Evolutionary conservation across 1,140 invertebrate species (phyloP).

Genomic region (Cotesia typhae): DNA sequence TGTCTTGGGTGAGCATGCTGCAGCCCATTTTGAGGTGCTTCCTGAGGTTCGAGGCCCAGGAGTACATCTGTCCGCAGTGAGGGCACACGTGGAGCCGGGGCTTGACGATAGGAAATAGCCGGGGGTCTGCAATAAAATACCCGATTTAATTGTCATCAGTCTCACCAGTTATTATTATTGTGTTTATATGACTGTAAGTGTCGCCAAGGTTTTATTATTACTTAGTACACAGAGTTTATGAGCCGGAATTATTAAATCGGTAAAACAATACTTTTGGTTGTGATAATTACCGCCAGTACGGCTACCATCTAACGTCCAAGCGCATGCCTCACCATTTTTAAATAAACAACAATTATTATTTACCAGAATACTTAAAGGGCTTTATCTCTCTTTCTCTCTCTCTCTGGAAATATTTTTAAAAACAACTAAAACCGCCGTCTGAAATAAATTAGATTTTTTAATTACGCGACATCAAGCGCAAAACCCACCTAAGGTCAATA

Average conservation of each 20-base stretch:
- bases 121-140: slow-evolving; percentile 57
- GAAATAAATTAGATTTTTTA: not conserved
- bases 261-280: slow-evolving; percentile 7
- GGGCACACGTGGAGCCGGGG: slow-evolving; percentile 61
- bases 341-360: slow-evolving; percentile 19
- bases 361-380: not conserved
- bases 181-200: too few species aligned
- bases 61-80: slow-evolving; percentile 66
- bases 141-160: slow-evolving; percentile 27
- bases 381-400: not conserved
- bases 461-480: slow-evolving; percentile 2
- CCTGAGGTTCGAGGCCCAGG: slow-evolving; percentile 65
- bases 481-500: too few species aligned
- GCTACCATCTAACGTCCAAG: slow-evolving; percentile 53
- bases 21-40: slow-evolving; percentile 64
- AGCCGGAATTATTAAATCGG: slow-evolving; percentile 19
- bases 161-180: slow-evolving; percentile 3
- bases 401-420: not conserved
- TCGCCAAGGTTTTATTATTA: too few species aligned
- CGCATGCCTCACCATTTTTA: slow-evolving; percentile 50
- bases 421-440: not conserved
- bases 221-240: too few species aligned
- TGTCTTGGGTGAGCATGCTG: slow-evolving; percentile 63
- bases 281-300: slow-evolving; percentile 31
- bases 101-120: slow-evolving; percentile 61